A percentile compares a stretch with the other conserved stretches of the same genome.
These are phyloP conservation scores for Cygnus olor DNA, from an alignment of 2,797 vertebrate genomes.

Conservation along the genomic window DNA sequence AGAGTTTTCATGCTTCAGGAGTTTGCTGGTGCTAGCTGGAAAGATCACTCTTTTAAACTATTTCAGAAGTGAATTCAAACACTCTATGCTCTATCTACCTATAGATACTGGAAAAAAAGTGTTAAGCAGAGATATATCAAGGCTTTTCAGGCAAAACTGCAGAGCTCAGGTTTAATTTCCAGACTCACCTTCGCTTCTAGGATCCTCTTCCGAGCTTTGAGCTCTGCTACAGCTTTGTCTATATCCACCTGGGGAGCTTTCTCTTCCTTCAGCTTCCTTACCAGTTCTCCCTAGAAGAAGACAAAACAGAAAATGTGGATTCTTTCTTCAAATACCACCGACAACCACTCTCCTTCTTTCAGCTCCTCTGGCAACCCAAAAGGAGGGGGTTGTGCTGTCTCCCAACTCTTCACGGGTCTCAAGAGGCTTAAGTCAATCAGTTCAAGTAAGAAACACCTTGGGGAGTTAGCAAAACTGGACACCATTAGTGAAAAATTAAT, in stretches of 20 bases:
- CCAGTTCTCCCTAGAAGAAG: conserved; percentile 88
- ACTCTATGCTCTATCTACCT: not conserved
- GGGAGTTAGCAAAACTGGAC: not conserved
- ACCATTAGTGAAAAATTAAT: not conserved
- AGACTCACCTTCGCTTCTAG: conserved; percentile 91
- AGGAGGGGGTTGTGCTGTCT: not conserved
- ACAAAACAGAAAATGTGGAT: not conserved
- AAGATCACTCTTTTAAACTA: not conserved
- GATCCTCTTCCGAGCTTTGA: conserved; percentile 91
- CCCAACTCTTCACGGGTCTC: not conserved
- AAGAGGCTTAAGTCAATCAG: not conserved
- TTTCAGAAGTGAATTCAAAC: not conserved
- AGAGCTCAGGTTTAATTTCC: not conserved
- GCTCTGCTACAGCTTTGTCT: conserved; percentile 93
- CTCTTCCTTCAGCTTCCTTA: conserved; percentile 92
- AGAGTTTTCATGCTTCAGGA: not conserved
- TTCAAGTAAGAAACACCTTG: not conserved
- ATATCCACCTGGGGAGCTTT: conserved; percentile 92
- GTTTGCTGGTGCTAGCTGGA: not conserved
- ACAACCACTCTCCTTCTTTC: not conserved
- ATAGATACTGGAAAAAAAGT: not conserved
- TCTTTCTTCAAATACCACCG: not conserved
- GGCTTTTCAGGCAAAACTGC: not conserved
- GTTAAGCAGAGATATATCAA: not conserved
- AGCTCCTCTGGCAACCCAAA: not conserved